Evolutionary conservation across 2,888 invertebrate species (phyloP).

Genomic region (Notocelia uddmanniana): DNA sequence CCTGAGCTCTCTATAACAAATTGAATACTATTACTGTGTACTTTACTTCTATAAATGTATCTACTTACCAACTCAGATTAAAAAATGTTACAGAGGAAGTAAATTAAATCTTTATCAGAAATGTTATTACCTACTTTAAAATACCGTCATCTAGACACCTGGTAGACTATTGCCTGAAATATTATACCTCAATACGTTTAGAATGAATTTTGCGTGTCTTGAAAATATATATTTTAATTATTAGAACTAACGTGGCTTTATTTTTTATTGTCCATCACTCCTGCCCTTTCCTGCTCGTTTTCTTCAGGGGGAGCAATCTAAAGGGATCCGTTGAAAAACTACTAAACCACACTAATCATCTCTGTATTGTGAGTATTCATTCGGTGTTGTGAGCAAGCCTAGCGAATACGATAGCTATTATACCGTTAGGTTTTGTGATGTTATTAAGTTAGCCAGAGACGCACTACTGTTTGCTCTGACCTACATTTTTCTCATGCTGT

Average conservation of each 20-base stretch:
- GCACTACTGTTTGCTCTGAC: too few relatives aligned
- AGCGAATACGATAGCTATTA: too few relatives aligned
- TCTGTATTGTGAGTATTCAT: too few relatives aligned
- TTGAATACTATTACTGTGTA: conserved; percentile 34
- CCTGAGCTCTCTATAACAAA: conserved; percentile 48
- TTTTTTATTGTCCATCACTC: conserved; percentile 51
- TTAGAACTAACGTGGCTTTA: conserved; percentile 69
- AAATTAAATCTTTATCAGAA: conserved; percentile 63
- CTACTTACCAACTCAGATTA: conserved; percentile 58
- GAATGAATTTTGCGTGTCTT: conserved; percentile 80
- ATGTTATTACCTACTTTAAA: conserved; percentile 72
- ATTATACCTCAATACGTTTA: conserved; percentile 84
- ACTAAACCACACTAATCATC: too few relatives aligned
- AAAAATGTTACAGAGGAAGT: conserved; percentile 59
- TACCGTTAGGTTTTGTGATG: too few relatives aligned
- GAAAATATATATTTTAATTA: conserved; percentile 78
- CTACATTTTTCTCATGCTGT: too few relatives aligned
- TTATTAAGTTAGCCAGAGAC: too few relatives aligned
- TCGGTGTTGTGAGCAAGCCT: too few relatives aligned
- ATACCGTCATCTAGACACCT: conserved; percentile 59
- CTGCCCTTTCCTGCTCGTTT: background rate
- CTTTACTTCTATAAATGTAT: conserved; percentile 48
- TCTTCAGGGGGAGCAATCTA: background rate
- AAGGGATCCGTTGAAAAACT: background rate
- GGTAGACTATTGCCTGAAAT: conserved; percentile 79